A percentile compares a stretch with the other conserved stretches of the same genome.
Evolutionary conservation across 2,888 invertebrate genomes (phyloP).

Genomic region (Aporophyla nigra): DNA sequence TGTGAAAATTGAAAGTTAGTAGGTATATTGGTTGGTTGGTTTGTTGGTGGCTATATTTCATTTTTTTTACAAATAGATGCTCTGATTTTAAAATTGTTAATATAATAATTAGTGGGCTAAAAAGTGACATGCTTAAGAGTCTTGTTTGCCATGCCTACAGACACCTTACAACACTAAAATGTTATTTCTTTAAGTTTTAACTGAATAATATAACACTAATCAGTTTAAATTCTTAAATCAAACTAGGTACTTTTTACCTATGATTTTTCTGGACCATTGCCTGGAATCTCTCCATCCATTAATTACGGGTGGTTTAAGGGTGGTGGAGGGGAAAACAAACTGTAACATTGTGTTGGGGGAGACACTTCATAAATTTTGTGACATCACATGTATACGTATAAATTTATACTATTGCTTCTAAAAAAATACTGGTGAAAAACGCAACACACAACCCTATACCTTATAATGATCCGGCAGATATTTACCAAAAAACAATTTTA

Average conservation of each 20-base stretch:
- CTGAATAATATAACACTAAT: not conserved
- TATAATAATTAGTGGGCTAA: constrained; percentile 1
- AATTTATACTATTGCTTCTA: no score
- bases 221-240: not conserved
- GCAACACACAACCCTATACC: no score
- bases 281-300: no score
- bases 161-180: constrained; percentile 14
- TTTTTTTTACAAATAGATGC: not conserved
- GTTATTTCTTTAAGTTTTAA: constrained; percentile 4
- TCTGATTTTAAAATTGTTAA: constrained; percentile 8
- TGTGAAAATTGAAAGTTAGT: not conserved
- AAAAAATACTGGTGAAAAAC: no score
- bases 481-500: not conserved
- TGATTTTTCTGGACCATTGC: no score
- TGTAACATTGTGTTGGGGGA: no score
- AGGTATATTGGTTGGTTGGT: not conserved
- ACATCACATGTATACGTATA: no score
- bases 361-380: no score
- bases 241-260: not conserved
- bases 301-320: no score
- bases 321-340: no score
- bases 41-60: no score
- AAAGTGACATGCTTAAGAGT: constrained; percentile 12
- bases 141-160: constrained; percentile 40
- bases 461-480: not conserved